Evolutionary conservation across 2,797 vertebrate species (phyloP).

Genomic region (Menidia menidia): DNA sequence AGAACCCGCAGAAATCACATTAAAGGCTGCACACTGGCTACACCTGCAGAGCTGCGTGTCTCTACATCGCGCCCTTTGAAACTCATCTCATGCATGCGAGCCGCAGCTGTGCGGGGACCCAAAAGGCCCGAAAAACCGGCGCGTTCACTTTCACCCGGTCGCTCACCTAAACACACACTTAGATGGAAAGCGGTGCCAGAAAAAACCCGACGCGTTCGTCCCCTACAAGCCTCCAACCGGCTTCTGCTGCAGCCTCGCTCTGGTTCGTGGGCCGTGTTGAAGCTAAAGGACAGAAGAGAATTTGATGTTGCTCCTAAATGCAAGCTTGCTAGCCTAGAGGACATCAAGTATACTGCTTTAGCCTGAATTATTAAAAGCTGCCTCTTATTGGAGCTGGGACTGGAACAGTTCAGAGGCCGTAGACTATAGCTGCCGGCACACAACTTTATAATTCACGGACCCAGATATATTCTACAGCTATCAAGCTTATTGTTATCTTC

Average conservation of each 20-base stretch:
- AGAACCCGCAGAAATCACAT: conserved; percentile 56
- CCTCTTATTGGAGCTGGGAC: conserved; percentile 69
- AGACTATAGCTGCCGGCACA: conserved; percentile 68
- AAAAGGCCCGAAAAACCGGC: conserved; percentile 26
- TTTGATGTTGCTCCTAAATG: conserved; percentile 71
- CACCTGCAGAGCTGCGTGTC: conserved; percentile 45
- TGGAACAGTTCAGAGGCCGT: conserved; percentile 76
- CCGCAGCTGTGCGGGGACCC: conserved; percentile 50
- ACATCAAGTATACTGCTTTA: conserved; percentile 72
- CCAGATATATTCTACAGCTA: conserved; percentile 43
- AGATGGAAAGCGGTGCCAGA: conserved; percentile 38
- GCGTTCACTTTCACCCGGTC: conserved; percentile 21
- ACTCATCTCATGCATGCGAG: conserved; percentile 22
- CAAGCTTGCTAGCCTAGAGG: conserved; percentile 70
- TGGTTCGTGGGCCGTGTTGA: conserved; percentile 39
- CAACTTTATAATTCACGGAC: conserved; percentile 68
- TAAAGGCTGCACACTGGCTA: conserved; percentile 51
- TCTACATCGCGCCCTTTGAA: conserved; percentile 51
- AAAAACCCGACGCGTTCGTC: conserved; percentile 48
- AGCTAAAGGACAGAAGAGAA: conserved; percentile 33
- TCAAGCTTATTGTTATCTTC: conserved; percentile 55
- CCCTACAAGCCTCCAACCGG: conserved; percentile 43
- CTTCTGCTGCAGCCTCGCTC: conserved; percentile 34
- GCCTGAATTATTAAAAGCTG: conserved; percentile 78
- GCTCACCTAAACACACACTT: conserved; percentile 22